Percentiles rank a stretch among this genome's conserved stretches.
These are phyloP conservation scores for Pegoplata infirma DNA, from an alignment of 2,888 invertebrate species.

Conservation along the genomic window DNA sequence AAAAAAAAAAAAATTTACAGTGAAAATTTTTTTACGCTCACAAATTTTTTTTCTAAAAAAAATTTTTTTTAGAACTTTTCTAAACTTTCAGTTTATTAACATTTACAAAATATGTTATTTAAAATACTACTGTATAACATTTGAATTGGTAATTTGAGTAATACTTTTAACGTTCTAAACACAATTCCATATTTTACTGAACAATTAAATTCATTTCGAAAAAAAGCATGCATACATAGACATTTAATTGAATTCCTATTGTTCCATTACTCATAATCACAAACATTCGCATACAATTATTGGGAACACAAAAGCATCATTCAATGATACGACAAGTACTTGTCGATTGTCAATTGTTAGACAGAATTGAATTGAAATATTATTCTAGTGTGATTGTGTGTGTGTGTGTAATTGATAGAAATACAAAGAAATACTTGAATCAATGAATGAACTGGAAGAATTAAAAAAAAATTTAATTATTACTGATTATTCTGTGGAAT, in stretches of 20 bases:
- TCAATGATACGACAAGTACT: no score
- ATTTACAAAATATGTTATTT: no score
- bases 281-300: not conserved
- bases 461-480: not conserved
- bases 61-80: no score
- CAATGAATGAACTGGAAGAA: not conserved
- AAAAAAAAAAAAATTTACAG: no score
- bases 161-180: not conserved
- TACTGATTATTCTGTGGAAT: not conserved
- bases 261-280: conserved; percentile 8
- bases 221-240: not conserved
- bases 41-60: no score
- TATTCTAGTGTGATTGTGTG: no score
- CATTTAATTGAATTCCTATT: conserved; percentile 32
- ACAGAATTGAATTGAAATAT: not conserved
- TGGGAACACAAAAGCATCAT: not conserved
- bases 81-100: no score
- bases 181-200: not conserved
- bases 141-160: not conserved
- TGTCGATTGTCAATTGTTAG: conserved; percentile 4
- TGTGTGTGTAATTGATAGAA: not conserved
- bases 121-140: not conserved
- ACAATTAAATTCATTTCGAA: not conserved
- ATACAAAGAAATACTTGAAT: not conserved
- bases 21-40: no score